phyloP scores from a whole-genome alignment of 2,888 invertebrate genomes.

The Tetrapedia diversipes region DNA sequence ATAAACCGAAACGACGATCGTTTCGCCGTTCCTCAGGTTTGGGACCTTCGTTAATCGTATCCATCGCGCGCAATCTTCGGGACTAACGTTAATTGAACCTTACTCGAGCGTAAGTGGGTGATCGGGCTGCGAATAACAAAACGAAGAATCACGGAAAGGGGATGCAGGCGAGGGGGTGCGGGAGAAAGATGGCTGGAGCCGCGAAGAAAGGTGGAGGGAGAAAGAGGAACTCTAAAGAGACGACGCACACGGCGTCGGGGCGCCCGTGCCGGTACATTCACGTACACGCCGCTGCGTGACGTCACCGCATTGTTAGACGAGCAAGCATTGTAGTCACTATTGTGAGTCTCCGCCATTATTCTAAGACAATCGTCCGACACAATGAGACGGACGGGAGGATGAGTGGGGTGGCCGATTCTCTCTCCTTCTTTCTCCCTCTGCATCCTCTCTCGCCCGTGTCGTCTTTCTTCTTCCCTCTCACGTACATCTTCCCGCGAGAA shows the following conservation, averaged over 20 bases:
- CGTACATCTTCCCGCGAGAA: conserved; percentile 56
- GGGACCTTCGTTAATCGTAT: conserved; percentile 52
- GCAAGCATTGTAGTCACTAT: conserved; percentile 83
- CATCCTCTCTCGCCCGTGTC: conserved; percentile 28
- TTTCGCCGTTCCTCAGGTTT: background rate
- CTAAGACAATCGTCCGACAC: conserved; percentile 83
- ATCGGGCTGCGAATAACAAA: conserved; percentile 68
- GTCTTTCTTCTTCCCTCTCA: conserved; percentile 41
- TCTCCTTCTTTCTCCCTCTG: conserved; percentile 41
- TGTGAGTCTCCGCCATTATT: conserved; percentile 83
- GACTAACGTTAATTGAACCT: conserved; percentile 54
- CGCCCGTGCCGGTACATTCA: conserved; percentile 79
- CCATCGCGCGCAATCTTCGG: conserved; percentile 48
- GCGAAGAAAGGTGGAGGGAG: conserved; percentile 64
- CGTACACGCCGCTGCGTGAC: conserved; percentile 80
- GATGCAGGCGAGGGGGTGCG: background rate
- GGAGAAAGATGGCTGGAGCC: conserved; percentile 56
- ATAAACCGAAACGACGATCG: background rate
- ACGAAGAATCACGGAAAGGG: conserved; percentile 64
- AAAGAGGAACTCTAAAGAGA: conserved; percentile 71
- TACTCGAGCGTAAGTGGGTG: conserved; percentile 66
- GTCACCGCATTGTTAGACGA: conserved; percentile 83
- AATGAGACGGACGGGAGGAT: conserved; percentile 82
- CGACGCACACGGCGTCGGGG: conserved; percentile 74
- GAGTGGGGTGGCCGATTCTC: conserved; percentile 73